Percentiles rank a stretch among this genome's conserved stretches.
Evolutionary conservation across 2,113 vertebrate species (phyloP).

Genomic region (Nesogale talazaci): DNA sequence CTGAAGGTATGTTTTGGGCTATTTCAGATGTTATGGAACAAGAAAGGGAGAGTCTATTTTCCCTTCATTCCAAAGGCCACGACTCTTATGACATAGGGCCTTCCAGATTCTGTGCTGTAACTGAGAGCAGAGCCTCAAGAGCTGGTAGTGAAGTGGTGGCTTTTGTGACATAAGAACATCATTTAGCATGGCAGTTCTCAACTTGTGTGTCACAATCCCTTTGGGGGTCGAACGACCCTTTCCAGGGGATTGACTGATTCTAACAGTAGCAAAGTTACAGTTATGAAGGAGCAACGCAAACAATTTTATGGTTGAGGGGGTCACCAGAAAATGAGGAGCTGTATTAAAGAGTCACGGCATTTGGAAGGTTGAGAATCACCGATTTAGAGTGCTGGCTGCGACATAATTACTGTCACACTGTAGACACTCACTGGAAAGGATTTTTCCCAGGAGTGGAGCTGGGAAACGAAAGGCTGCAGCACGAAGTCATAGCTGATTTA

Average conservation of each 20-base stretch:
- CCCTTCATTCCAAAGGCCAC: background rate
- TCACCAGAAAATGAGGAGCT: too few relatives aligned
- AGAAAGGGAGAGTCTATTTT: background rate
- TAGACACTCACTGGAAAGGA: background rate
- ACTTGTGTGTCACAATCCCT: too few relatives aligned
- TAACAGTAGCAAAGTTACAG: too few relatives aligned
- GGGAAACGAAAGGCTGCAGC: conserved; percentile 10
- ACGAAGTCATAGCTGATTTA: background rate
- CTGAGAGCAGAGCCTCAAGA: background rate
- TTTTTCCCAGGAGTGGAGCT: conserved; percentile 44
- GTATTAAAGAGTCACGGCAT: too few relatives aligned
- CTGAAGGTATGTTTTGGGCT: background rate
- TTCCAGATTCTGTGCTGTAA: background rate
- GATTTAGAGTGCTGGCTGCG: background rate
- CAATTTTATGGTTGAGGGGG: too few relatives aligned
- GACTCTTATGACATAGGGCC: background rate
- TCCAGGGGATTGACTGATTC: too few relatives aligned
- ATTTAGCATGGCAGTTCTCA: background rate
- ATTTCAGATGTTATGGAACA: background rate
- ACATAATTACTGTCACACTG: background rate
- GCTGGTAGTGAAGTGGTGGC: background rate
- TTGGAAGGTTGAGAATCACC: too few relatives aligned
- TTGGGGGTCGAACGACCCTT: too few relatives aligned
- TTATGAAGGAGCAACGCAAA: too few relatives aligned
- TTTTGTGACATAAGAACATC: background rate